Evolutionary conservation across 2,797 vertebrate genomes (phyloP).

Genomic region (Pygocentrus nattereri): DNA sequence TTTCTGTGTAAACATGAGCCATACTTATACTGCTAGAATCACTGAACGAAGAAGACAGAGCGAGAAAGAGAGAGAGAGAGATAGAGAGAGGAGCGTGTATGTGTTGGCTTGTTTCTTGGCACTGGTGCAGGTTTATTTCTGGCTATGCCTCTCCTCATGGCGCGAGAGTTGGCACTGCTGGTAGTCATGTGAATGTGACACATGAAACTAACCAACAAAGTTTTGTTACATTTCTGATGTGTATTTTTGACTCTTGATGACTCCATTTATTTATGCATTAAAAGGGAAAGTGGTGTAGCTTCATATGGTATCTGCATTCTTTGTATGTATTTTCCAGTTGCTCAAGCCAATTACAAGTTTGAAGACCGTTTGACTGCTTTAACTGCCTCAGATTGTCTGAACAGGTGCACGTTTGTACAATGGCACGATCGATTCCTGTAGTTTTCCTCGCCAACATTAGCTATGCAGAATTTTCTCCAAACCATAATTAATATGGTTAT

Average conservation of each 20-base stretch:
- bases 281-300: slow-evolving; percentile 13
- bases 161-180: slow-evolving; percentile 54
- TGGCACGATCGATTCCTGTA: not conserved
- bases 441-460: slow-evolving; percentile 11
- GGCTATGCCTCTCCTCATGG: slow-evolving; percentile 56
- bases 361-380: not conserved
- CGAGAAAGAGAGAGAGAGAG: slow-evolving; percentile 6
- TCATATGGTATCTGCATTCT: not conserved
- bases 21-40: slow-evolving; percentile 17
- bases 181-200: slow-evolving; percentile 51
- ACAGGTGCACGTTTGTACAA: slow-evolving; percentile 12
- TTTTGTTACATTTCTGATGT: slow-evolving; percentile 44
- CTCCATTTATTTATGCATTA: slow-evolving; percentile 32
- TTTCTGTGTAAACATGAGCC: slow-evolving; percentile 37
- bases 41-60: not conserved
- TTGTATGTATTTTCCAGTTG: not conserved
- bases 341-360: not conserved
- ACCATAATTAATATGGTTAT: slow-evolving; percentile 43
- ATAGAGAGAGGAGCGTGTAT: slow-evolving; percentile 3
- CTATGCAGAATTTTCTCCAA: slow-evolving; percentile 16
- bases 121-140: slow-evolving; percentile 55
- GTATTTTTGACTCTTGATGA: slow-evolving; percentile 35
- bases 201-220: slow-evolving; percentile 53
- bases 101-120: slow-evolving; percentile 58
- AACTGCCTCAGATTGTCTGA: not conserved